Base-by-base conservation (phyloP, 2,797 vertebrate species). In the Platyrinchus mystaceus region DNA sequence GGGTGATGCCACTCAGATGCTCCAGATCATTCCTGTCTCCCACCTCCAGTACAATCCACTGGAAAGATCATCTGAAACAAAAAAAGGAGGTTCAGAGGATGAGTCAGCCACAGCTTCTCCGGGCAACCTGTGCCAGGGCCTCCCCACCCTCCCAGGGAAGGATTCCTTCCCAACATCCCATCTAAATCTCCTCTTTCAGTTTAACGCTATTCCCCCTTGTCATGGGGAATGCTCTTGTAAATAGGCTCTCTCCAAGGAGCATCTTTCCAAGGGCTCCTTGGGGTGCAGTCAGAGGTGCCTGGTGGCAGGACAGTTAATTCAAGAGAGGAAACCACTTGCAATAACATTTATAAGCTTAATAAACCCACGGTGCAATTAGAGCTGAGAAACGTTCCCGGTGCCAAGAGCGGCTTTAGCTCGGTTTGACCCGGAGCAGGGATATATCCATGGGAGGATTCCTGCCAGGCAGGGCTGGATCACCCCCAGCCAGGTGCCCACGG, bases 391-490 rank as follows among this genome's bases (percentile, higher is more conserved):
- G 5, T 28, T 74, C 67, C 36, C 27, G 14, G n/a, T 53, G 62
- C 86, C 86, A 44, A 27, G 55, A 4, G 10, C 43, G 1, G 4
- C 5, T 21, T n/a, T 14, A 12, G 20, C 36, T 56, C 0, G 3
- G 43, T 56, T 28, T 21, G 53, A 27, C 24, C 23, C 0, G 5
- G 24, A 19, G 52, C 2, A 20, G 1, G 27, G 77, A 8, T 8
- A 1, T 5, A 0, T 27, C 24, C 0, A 7, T 1, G 44, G 46
- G 30, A 28, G 37, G 30, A 34, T 18, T 20, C 43, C 43, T 26
- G 32, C 43, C 43, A 4, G 49, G 6, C 69, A 76, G 77, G 52
- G 59, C 76, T 62, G 19, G 7, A 5, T 26, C 53, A 4, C 37
- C 50, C 55, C 46, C 24, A 8, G 49, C 27, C 4, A n/a, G 28